Conservation (phyloP, 2,888 invertebrate genomes). For the Eupsilia transversa region DNA sequence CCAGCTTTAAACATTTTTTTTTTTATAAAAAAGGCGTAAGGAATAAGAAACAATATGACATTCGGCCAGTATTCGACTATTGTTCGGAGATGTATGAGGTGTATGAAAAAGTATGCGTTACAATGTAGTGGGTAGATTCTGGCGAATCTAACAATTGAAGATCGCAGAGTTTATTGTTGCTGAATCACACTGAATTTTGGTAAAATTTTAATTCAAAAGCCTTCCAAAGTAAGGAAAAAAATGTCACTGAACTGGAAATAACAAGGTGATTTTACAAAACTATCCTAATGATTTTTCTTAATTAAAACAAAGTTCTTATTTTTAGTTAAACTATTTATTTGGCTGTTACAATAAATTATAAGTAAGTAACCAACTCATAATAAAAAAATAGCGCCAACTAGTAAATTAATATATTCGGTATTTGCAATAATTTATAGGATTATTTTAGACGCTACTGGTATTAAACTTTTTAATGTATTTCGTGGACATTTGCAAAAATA, state of each 20-base stretch:
- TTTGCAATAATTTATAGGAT: constrained; percentile 33
- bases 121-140: constrained; percentile 70
- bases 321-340: background rate
- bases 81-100: constrained; percentile 82
- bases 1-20: constrained; percentile 82
- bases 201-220: background rate
- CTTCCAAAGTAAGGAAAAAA: background rate
- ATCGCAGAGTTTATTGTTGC: constrained; percentile 16
- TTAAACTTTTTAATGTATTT: constrained; percentile 41
- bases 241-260: constrained; percentile 1
- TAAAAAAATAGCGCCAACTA: background rate
- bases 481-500: constrained; percentile 51
- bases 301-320: background rate
- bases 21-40: constrained; percentile 71
- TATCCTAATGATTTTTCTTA: background rate
- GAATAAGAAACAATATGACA: constrained; percentile 87
- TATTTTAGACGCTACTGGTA: constrained; percentile 40
- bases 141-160: constrained; percentile 44
- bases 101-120: constrained; percentile 72
- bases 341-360: background rate
- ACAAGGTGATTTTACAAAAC: background rate
- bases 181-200: constrained; percentile 9
- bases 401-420: constrained; percentile 11
- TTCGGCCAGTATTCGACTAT: constrained; percentile 83
- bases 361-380: background rate